Percentiles rank a stretch among this genome's conserved stretches.
Conservation (phyloP, 2,113 vertebrate genomes). For the Gallinago undulata region DNA sequence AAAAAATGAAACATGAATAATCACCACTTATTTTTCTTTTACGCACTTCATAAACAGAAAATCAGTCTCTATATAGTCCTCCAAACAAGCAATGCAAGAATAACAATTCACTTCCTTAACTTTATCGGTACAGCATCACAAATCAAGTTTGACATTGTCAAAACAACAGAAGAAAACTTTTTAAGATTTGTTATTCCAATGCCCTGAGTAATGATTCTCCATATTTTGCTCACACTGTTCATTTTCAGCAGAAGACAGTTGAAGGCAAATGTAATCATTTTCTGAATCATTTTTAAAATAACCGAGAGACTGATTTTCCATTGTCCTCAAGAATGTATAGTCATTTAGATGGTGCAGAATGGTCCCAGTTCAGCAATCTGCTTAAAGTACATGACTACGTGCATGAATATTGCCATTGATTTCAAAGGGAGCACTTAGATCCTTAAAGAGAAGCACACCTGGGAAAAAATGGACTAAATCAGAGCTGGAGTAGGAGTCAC, state of each 20-base stretch:
- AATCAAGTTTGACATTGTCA: not conserved
- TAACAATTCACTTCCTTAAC: not conserved
- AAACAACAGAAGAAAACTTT: not conserved
- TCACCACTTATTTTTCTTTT: not conserved
- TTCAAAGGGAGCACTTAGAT: not conserved
- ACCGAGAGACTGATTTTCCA: slow-evolving; percentile 17
- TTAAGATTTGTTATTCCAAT: not conserved
- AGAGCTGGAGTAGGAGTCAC: not conserved
- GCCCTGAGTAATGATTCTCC: not conserved
- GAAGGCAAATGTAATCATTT: slow-evolving; percentile 1
- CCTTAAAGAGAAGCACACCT: not conserved
- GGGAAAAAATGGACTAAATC: not conserved
- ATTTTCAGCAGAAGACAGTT: not conserved
- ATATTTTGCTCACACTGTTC: not conserved
- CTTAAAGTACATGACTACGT: not conserved
- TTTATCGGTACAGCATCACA: not conserved
- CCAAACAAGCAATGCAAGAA: not conserved
- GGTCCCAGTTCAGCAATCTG: slow-evolving; percentile 32
- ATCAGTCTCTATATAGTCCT: not conserved
- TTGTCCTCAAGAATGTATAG: not conserved
- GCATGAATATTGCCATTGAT: not conserved
- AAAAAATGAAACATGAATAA: not conserved
- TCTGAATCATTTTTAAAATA: slow-evolving; percentile 37
- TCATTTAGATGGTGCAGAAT: not conserved
- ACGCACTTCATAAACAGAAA: not conserved